A percentile compares a stretch with the other conserved stretches of the same genome.
These are phyloP conservation scores for Nyleta sp. DNA, from an alignment of 2,888 invertebrate genomes.

Conservation along the genomic window DNA sequence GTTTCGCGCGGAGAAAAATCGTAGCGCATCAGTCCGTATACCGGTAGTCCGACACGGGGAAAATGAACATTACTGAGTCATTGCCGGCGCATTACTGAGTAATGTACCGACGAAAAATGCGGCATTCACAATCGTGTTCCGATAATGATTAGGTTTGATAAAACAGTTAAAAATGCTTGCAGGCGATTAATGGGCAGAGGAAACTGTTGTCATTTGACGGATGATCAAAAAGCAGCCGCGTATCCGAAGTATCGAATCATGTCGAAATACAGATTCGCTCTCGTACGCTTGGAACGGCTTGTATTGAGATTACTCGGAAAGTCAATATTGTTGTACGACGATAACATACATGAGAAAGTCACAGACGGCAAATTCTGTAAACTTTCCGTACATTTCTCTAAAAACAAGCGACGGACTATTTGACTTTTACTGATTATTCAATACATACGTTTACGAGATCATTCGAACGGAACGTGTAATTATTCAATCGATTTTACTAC, in stretches of 20 bases:
- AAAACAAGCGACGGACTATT: slow-evolving; percentile 1
- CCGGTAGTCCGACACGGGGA: no score
- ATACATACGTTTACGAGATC: not conserved
- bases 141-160: no score
- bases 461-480: not conserved
- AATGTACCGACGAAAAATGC: no score
- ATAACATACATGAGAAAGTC: slow-evolving; percentile 38
- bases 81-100: no score
- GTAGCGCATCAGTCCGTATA: no score
- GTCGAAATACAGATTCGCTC: slow-evolving; percentile 22
- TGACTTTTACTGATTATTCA: slow-evolving; percentile 9
- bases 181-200: no score
- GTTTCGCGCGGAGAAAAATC: no score
- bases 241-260: slow-evolving; percentile 34
- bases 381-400: slow-evolving; percentile 33
- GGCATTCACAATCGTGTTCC: no score
- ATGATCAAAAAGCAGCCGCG: not conserved
- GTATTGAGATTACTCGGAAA: slow-evolving; percentile 45
- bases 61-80: no score
- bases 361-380: slow-evolving; percentile 15
- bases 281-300: slow-evolving; percentile 19
- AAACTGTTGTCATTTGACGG: no score
- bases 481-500: not conserved
- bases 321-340: slow-evolving; percentile 49
- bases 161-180: no score